Evolutionary conservation across 2,797 vertebrate species (phyloP), one percentile per base, ranked within the genome.

Genomic region (Nannoperca australis): DNA sequence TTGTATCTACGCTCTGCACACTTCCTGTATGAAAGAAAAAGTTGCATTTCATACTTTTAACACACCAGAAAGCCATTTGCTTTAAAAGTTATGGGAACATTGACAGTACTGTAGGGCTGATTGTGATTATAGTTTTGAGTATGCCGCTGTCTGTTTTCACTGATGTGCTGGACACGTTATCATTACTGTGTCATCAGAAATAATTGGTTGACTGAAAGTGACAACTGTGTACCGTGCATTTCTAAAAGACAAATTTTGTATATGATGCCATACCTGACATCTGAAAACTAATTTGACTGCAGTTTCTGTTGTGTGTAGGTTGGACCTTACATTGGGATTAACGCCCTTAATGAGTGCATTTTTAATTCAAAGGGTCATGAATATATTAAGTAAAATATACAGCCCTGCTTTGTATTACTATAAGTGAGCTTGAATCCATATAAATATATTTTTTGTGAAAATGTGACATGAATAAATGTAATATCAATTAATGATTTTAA

Each of bases 51-150:
- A 34, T 59, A 32, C n/a, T 6, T 51, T 42, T 54, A 18, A 75
- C 12, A 68, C 22, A 59, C 12, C 54, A 65, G 20, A 9, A 40
- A 56, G 18, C 40, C 18, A 17, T 59, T 4, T 55, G 51, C 49
- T 62, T 77, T 3, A 50, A 61, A 50, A 50, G 40, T 60, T 74
- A 9, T 42, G 7, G 12, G 15, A 66, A 27, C 6, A 49, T 13
- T 70, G 47, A 44, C 30, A 60, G 56, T 32, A 15, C 32, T 58
- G 34, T 17, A 44, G 61, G 45, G 32, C 47, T 72, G 44, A 83
- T 59, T 78, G 73, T 73, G 78, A 83, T 86, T 76, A 79, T 76
- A 72, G 69, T 71, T 83, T 73, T 77, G 34, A 82, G 47, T 24
- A 51, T 79, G 55, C 55, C 66, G 66, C 42, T 78, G 73, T 80